These are phyloP conservation scores for Onychostoma macrolepis DNA, from an alignment of 2,113 vertebrate species.

Conservation along the genomic window DNA sequence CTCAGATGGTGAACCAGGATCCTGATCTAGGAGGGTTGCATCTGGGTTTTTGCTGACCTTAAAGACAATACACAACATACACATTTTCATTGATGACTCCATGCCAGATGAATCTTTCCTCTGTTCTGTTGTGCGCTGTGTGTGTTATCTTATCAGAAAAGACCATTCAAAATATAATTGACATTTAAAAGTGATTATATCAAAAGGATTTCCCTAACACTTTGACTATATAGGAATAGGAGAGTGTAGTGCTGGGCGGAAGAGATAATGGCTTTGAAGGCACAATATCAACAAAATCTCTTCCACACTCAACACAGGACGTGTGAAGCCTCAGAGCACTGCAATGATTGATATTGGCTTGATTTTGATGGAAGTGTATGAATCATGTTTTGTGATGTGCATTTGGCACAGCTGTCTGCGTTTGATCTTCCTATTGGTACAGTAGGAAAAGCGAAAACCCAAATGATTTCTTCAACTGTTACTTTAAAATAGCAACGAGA, in stretches of 20 bases:
- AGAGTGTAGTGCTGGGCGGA: conserved; percentile 5
- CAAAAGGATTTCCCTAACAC: conserved; percentile 16
- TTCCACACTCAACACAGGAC: not conserved
- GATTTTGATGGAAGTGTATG: not conserved
- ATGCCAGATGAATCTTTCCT: not conserved
- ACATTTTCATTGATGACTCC: not conserved
- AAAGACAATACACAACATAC: conserved; percentile 26
- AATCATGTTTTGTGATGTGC: not conserved
- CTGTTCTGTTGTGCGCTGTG: not conserved
- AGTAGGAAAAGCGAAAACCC: not conserved
- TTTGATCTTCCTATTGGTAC: not conserved
- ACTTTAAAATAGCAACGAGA: not conserved
- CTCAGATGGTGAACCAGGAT: conserved; percentile 45
- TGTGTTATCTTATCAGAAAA: not conserved
- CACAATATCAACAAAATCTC: not conserved
- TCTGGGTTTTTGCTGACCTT: conserved; percentile 48
- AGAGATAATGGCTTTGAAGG: not conserved
- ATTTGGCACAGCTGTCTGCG: no score
- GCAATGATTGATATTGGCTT: not conserved
- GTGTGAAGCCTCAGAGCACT: not conserved
- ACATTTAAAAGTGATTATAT: conserved; percentile 13
- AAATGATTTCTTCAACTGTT: not conserved
- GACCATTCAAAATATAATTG: not conserved
- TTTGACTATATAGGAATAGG: not conserved
- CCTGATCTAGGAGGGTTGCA: conserved; percentile 44